Conservation (phyloP, 2,888 invertebrate species). For the Latrodectus elegans region DNA sequence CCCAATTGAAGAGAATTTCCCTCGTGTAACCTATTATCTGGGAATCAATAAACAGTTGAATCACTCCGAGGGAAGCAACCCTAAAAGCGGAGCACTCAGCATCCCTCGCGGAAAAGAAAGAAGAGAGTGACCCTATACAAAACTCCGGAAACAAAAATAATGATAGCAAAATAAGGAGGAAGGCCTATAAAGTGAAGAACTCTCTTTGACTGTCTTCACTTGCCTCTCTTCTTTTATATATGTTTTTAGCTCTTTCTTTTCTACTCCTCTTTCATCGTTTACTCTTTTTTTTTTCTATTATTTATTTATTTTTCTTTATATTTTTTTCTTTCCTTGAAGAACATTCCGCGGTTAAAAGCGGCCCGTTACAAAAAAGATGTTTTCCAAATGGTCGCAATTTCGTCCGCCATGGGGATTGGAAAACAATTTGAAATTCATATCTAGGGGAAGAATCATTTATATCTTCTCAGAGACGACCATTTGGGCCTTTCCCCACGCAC, state of each 20-base stretch:
- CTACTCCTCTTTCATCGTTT: constrained; percentile 39
- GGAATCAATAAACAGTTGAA: background rate
- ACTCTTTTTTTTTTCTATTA: constrained; percentile 39
- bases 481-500: constrained; percentile 8
- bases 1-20: background rate
- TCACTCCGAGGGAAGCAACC: constrained; percentile 29
- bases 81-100: constrained; percentile 60
- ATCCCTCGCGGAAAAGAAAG: constrained; percentile 17
- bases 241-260: constrained; percentile 12
- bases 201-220: constrained; percentile 37
- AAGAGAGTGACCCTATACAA: constrained; percentile 60
- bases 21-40: background rate
- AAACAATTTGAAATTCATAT: constrained; percentile 71
- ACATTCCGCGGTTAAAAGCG: constrained; percentile 61
- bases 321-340: constrained; percentile 37
- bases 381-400: constrained; percentile 70
- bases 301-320: constrained; percentile 22
- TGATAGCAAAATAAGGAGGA: constrained; percentile 17
- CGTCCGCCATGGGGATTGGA: constrained; percentile 70
- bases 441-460: constrained; percentile 69
- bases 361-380: constrained; percentile 70
- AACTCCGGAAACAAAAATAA: constrained; percentile 15
- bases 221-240: constrained; percentile 25
- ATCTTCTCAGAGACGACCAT: constrained; percentile 38
- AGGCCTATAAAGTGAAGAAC: constrained; percentile 56